Evolutionary conservation across 2,797 vertebrate species (phyloP).

Genomic region (Apogon talboti): DNA sequence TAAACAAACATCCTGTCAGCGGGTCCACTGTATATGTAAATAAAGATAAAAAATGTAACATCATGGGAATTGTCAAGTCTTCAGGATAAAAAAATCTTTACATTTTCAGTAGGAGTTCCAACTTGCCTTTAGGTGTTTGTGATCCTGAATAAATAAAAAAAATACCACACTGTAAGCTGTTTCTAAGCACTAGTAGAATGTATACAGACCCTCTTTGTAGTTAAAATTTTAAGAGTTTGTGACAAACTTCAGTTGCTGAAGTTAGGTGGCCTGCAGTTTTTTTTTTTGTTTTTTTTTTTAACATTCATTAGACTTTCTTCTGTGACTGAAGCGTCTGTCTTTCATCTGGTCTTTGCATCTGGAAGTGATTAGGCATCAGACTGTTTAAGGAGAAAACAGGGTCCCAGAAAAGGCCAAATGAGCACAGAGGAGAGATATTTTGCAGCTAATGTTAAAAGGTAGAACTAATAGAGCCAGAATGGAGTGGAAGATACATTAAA

Average conservation of each 20-base stretch:
- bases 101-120: slow-evolving; percentile 1
- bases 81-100: slow-evolving; percentile 13
- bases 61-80: slow-evolving; percentile 1
- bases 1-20: slow-evolving; percentile 26
- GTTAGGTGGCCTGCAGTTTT: slow-evolving; percentile 53
- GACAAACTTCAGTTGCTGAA: slow-evolving; percentile 53
- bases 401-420: slow-evolving; percentile 64
- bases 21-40: not conserved
- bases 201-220: slow-evolving; percentile 49
- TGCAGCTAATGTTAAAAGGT: slow-evolving; percentile 23
- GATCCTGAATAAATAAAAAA: not conserved
- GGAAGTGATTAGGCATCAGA: slow-evolving; percentile 79
- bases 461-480: slow-evolving; percentile 21
- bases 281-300: slow-evolving; percentile 21
- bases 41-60: slow-evolving; percentile 15
- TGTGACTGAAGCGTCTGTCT: slow-evolving; percentile 70
- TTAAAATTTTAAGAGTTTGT: slow-evolving; percentile 48
- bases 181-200: not conserved
- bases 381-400: slow-evolving; percentile 70
- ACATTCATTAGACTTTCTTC: slow-evolving; percentile 65
- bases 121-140: slow-evolving; percentile 6
- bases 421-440: slow-evolving; percentile 56
- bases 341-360: slow-evolving; percentile 82
- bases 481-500: slow-evolving; percentile 15
- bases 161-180: slow-evolving; percentile 17